These are phyloP conservation scores for Steromphala cineraria DNA, from an alignment of 2,888 invertebrate species.

Conservation along the genomic window DNA sequence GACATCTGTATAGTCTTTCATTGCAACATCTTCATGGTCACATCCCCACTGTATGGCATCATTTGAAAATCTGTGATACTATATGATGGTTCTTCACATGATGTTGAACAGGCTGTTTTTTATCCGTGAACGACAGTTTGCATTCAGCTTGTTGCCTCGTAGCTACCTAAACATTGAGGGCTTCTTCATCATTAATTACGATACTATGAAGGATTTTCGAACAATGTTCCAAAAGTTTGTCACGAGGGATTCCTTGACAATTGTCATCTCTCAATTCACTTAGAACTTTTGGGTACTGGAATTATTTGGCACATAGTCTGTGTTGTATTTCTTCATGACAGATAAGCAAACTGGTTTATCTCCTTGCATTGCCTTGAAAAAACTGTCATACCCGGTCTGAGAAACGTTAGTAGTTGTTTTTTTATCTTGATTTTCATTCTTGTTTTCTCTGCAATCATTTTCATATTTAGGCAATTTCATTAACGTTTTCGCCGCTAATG, in stretches of 20 bases:
- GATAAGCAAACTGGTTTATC: neutral
- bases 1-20: neutral
- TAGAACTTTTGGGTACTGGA: neutral
- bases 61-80: neutral
- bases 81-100: neutral
- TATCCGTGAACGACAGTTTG: constrained; percentile 14
- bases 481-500: too few relatives aligned
- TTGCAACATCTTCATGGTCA: neutral
- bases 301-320: neutral
- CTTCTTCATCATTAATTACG: neutral
- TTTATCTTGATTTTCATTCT: neutral
- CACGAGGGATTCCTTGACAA: neutral
- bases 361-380: neutral
- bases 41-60: constrained; percentile 17
- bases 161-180: neutral
- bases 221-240: neutral
- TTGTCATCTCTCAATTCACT: constrained; percentile 1
- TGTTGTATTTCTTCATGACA: neutral
- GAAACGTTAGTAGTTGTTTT: neutral
- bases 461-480: neutral
- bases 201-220: neutral
- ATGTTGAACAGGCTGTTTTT: neutral
- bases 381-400: neutral
- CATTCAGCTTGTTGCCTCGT: constrained; percentile 22
- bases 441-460: too few relatives aligned